These are phyloP conservation scores for Aphelocoma californica DNA, from an alignment of 2,797 vertebrate genomes.

Conservation along the genomic window DNA sequence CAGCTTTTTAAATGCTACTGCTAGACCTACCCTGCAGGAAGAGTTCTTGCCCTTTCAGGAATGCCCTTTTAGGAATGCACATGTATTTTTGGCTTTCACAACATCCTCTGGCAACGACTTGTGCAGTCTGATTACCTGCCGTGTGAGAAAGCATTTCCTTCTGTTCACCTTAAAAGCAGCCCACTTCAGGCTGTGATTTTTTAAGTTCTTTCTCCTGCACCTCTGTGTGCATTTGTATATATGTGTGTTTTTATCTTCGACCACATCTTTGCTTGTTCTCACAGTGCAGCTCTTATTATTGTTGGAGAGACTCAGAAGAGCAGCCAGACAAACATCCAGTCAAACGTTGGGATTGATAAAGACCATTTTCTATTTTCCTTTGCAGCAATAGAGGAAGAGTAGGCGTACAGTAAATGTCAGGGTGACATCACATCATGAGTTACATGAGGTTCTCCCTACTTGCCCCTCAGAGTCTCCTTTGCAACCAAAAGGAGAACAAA, in stretches of 20 bases:
- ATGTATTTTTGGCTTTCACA: neutral
- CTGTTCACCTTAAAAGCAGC: neutral
- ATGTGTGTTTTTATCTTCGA: neutral
- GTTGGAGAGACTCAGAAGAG: neutral
- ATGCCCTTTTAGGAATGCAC: neutral
- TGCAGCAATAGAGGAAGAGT: slow-evolving; percentile 37
- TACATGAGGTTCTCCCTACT: slow-evolving; percentile 10
- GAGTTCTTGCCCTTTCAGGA: neutral
- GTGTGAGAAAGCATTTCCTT: neutral
- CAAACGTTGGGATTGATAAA: neutral
- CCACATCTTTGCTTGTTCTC: neutral
- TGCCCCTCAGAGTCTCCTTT: slow-evolving; percentile 40
- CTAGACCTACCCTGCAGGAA: neutral
- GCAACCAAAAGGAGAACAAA: slow-evolving; percentile 75
- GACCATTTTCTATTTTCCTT: slow-evolving; percentile 13
- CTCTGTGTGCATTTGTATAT: neutral
- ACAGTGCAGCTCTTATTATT: neutral
- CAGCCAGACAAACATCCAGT: neutral
- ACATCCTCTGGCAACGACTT: neutral
- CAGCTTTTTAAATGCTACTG: neutral
- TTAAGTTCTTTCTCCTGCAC: neutral
- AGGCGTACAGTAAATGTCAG: slow-evolving; percentile 66
- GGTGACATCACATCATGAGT: slow-evolving; percentile 48
- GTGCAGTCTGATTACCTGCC: neutral
- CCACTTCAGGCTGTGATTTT: neutral